Evolutionary conservation across 2,113 vertebrate genomes (phyloP).

Genomic region (Rhynchomys soricoides): DNA sequence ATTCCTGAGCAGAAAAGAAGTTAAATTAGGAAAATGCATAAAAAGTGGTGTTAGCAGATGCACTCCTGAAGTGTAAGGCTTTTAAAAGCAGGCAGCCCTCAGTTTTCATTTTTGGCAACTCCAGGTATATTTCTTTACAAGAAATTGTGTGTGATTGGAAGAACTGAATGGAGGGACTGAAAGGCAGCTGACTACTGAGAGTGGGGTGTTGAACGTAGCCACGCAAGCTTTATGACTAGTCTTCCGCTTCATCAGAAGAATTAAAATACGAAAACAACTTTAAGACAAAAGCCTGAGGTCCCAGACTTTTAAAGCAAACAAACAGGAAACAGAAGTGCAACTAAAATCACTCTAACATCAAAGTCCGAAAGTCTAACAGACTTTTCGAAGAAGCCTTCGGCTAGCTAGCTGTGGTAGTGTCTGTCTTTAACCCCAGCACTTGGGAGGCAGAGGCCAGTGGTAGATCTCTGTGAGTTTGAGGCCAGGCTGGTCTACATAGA

Average conservation of each 20-base stretch:
- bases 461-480: background rate
- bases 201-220: background rate
- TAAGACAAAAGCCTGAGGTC: constrained; percentile 30
- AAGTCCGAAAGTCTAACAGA: background rate
- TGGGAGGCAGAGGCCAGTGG: background rate
- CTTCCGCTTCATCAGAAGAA: background rate
- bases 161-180: background rate
- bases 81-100: background rate
- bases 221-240: background rate
- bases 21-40: constrained; percentile 47
- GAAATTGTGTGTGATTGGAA: background rate
- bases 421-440: background rate
- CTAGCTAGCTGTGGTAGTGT: background rate
- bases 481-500: background rate
- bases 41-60: constrained; percentile 36
- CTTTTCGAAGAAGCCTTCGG: background rate
- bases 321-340: background rate
- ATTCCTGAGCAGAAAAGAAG: constrained; percentile 87
- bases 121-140: background rate
- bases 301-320: background rate
- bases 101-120: constrained; percentile 14
- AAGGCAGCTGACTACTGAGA: constrained; percentile 26
- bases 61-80: background rate
- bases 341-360: background rate
- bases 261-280: background rate